Percentiles rank a stretch among this genome's conserved stretches.
These are phyloP conservation scores for Leguminivora glycinivorella DNA, from an alignment of 1,140 invertebrate genomes.

Conservation along the genomic window DNA sequence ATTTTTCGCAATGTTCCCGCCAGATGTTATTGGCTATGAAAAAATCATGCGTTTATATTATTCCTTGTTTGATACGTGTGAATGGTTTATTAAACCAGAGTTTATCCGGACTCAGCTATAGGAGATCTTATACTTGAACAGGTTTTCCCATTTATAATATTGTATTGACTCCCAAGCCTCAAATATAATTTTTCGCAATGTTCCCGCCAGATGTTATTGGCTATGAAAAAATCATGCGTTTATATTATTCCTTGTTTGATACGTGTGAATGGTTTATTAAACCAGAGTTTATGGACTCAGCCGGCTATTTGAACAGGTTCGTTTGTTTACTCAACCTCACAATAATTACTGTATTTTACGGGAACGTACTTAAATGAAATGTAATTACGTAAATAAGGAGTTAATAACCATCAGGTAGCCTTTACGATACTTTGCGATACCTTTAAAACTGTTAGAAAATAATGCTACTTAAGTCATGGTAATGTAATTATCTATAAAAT, in stretches of 20 bases:
- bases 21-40: slow-evolving; percentile 26
- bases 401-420: neutral
- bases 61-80: slow-evolving; percentile 1
- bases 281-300: neutral
- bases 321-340: neutral
- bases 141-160: too few relatives aligned
- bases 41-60: slow-evolving; percentile 23
- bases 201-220: slow-evolving; percentile 17
- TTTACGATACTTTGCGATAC: too few relatives aligned
- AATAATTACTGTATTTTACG: neutral
- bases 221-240: slow-evolving; percentile 27
- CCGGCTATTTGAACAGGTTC: neutral
- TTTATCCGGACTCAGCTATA: too few relatives aligned
- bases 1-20: neutral
- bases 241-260: slow-evolving; percentile 9
- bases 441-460: too few relatives aligned
- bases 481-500: too few relatives aligned
- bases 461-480: too few relatives aligned
- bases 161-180: too few relatives aligned
- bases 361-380: neutral
- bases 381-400: neutral
- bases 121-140: too few relatives aligned
- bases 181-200: neutral
- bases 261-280: slow-evolving; percentile 18
- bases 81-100: slow-evolving; percentile 25